Conservation (phyloP, 2,113 vertebrate genomes). For the Varanus salvator region DNA sequence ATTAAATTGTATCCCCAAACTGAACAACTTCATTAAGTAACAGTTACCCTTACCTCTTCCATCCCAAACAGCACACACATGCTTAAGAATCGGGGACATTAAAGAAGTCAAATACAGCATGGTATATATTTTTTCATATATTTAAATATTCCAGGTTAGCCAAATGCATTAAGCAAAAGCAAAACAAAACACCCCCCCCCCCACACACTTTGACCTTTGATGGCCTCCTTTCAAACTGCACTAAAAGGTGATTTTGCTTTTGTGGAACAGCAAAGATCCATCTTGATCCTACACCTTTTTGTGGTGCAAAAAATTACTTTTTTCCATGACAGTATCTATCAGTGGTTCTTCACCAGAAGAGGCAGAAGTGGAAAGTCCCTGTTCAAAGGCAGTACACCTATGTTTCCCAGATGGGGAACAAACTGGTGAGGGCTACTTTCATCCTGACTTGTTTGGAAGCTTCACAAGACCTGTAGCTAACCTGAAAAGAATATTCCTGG, state of each 20-base stretch:
- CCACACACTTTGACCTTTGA: conserved; percentile 23
- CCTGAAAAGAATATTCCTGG: background rate
- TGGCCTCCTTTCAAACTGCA: conserved; percentile 18
- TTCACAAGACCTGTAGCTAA: background rate
- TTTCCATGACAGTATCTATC: background rate
- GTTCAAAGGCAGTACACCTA: background rate
- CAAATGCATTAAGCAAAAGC: conserved; percentile 60
- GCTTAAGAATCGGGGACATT: conserved; percentile 76
- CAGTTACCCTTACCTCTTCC: conserved; percentile 37
- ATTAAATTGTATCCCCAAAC: conserved; percentile 65
- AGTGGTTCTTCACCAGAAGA: background rate
- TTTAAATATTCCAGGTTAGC: conserved; percentile 66
- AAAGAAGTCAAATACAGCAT: conserved; percentile 59
- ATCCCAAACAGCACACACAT: conserved; percentile 76
- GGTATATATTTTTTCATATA: conserved; percentile 50
- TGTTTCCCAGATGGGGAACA: background rate
- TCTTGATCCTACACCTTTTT: too few species aligned
- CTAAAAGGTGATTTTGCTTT: conserved; percentile 34
- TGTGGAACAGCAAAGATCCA: background rate
- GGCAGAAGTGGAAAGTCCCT: background rate
- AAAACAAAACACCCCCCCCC: background rate
- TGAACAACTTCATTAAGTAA: conserved; percentile 63
- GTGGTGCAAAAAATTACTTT: too few species aligned
- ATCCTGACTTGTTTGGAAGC: background rate
- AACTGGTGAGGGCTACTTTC: background rate